phyloP scores from a whole-genome alignment of 2,888 invertebrate genomes.

The Parapristionchus giblindavisi region DNA sequence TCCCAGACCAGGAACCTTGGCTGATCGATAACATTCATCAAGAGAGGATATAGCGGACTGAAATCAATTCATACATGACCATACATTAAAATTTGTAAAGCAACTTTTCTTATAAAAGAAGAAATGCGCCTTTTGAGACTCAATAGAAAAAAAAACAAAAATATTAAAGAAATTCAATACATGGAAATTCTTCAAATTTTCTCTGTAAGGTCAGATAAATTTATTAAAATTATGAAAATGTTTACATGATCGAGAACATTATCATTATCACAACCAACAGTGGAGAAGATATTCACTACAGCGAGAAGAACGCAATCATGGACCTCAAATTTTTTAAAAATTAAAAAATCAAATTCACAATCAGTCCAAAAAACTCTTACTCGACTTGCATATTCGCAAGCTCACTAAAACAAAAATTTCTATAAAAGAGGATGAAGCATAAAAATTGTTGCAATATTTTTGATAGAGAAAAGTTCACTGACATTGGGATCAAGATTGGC shows the following conservation, averaged over 20 bases:
- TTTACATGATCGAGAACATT: constrained; percentile 14
- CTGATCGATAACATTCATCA: constrained; percentile 33
- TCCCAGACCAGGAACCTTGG: neutral
- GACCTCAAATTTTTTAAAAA: constrained; percentile 7
- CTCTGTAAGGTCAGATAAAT: no score
- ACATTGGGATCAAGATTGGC: constrained; percentile 24
- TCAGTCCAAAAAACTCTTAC: no score
- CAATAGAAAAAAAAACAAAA: neutral
- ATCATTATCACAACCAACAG: constrained; percentile 29
- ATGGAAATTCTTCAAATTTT: no score
- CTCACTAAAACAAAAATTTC: no score
- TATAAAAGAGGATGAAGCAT: neutral
- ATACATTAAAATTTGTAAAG: no score
- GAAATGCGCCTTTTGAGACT: neutral
- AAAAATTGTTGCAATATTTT: no score
- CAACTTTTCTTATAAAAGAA: neutral
- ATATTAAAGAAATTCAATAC: no score
- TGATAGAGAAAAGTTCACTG: neutral
- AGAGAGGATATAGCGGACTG: constrained; percentile 22
- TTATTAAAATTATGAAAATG: neutral
- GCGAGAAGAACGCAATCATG: constrained; percentile 26
- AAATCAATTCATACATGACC: neutral
- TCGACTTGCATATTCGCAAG: no score
- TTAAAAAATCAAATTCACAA: no score
- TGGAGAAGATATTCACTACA: constrained; percentile 26